Evolutionary conservation across 2,113 vertebrate genomes (phyloP), one percentile per base, ranked within the genome.

Genomic region (Antidorcas marsupialis): DNA sequence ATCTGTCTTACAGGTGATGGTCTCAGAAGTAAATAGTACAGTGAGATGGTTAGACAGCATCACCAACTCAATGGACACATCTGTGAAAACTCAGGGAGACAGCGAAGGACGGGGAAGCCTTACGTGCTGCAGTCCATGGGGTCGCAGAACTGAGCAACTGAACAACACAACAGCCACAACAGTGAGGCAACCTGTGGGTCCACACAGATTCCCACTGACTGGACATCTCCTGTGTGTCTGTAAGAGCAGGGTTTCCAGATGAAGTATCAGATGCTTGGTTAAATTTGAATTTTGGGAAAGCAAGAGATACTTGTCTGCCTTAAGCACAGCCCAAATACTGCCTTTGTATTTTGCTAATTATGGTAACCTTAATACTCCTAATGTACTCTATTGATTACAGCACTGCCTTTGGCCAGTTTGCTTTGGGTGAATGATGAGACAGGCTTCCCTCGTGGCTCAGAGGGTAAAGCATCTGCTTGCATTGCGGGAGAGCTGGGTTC

Each of bases 171-270:
- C n/a, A 19, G 64, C n/a, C 17, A 1, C 10, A 23, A 78, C 33
- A 52, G 19, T 2, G 39, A 25, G 21, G 5, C 13, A 1, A 1
- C 15, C 0, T 27, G 36, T 0, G 11, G 11, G 30, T 16, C 52
- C 36, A 0, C 0, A 25, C 8, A 0, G 14, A 10, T 3, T 57
- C 2, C 6, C 0, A 0, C 4, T 3, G 15, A 0, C 12, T 3
- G 17, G 27, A 1, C 0, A 2, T 47, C 60, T 2, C 9, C 2
- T 4, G 2, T 1, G 27, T 2, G 28, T 53, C 62, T 53, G 6
- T 6, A 11, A 11, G 25, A 17, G 23, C 2, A 1, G 2, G 43
- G 5, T 12, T 23, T 5, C 45, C 55, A 19, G 67, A 19, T 33
- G 76, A 43, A 62, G 7, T 11, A 3, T 15, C 6, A 1, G 7